Conservation (phyloP, 2,888 invertebrate genomes). For the Phyto melanocephala region DNA sequence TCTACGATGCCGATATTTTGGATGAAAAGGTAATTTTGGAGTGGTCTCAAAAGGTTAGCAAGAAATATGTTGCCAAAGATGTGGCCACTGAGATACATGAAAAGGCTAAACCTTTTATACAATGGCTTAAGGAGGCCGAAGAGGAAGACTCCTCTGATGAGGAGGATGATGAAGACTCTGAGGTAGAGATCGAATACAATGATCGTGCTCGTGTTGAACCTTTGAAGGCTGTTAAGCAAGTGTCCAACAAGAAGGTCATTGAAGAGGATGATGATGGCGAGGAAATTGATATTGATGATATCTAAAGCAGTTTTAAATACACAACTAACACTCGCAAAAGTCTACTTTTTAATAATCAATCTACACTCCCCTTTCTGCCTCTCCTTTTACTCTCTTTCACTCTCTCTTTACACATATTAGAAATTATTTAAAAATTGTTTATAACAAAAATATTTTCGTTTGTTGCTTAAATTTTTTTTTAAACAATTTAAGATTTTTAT, state of each 20-base stretch:
- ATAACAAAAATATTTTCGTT: background rate
- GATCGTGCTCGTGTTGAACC: constrained; percentile 90
- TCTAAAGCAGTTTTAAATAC: constrained; percentile 80
- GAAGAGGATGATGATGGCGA: constrained; percentile 87
- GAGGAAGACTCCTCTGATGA: constrained; percentile 92
- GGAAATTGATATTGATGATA: constrained; percentile 95
- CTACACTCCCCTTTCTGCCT: background rate
- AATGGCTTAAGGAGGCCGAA: constrained; percentile 98
- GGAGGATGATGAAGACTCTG: constrained; percentile 82
- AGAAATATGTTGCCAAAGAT: constrained; percentile 96
- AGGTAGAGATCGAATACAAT: constrained; percentile 90
- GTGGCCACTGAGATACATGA: constrained; percentile 94
- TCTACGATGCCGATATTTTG: constrained; percentile 97
- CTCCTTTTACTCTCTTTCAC: too few relatives aligned
- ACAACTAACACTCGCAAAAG: constrained; percentile 15
- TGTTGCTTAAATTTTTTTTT: background rate
- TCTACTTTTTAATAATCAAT: background rate
- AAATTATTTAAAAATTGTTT: too few relatives aligned
- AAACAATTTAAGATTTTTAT: constrained; percentile 22
- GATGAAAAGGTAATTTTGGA: constrained; percentile 96
- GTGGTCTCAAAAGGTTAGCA: constrained; percentile 96
- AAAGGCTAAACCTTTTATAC: constrained; percentile 95
- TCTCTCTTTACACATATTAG: too few relatives aligned
- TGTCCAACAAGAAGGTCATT: constrained; percentile 78
- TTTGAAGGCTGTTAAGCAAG: constrained; percentile 82